Percentiles rank a stretch among this genome's conserved stretches.
Conservation (phyloP, 2,113 vertebrate genomes). For the Thinocorus orbignyianus region DNA sequence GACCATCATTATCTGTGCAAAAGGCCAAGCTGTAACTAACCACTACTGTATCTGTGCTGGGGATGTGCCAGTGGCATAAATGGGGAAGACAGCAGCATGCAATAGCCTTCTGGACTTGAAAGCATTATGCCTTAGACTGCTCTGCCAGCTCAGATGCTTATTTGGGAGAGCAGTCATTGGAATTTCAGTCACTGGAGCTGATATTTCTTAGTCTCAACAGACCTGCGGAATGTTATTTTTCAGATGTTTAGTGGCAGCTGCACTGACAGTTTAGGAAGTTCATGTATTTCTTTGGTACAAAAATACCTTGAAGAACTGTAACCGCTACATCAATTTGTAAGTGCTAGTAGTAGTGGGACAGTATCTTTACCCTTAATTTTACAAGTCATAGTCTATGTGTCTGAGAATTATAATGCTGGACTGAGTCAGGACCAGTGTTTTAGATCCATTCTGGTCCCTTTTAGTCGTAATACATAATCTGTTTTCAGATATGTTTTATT, state of each 20-base stretch:
- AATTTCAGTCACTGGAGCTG: not conserved
- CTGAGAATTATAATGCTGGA: not conserved
- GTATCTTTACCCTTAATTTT: not conserved
- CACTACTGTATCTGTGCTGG: not conserved
- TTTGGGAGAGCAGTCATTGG: not conserved
- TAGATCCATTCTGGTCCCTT: not conserved
- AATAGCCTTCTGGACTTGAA: not conserved
- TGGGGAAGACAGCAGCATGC: not conserved
- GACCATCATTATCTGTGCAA: not conserved
- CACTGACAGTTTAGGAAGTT: not conserved
- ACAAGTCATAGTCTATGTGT: not conserved
- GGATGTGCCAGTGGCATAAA: constrained; percentile 6
- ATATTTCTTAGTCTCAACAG: not conserved
- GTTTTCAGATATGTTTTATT: not conserved
- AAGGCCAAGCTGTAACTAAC: constrained; percentile 38
- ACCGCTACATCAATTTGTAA: not conserved
- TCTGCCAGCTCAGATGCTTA: not conserved
- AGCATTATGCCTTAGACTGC: not conserved
- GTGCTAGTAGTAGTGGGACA: not conserved
- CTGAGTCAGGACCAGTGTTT: not conserved
- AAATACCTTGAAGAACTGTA: not conserved
- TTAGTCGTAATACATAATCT: not conserved
- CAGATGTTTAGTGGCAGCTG: not conserved
- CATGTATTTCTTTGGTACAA: not conserved
- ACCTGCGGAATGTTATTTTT: not conserved